Evolutionary conservation across 2,113 vertebrate genomes (phyloP), one percentile per base, ranked within the genome.

Genomic region (Podocnemis expansa): DNA sequence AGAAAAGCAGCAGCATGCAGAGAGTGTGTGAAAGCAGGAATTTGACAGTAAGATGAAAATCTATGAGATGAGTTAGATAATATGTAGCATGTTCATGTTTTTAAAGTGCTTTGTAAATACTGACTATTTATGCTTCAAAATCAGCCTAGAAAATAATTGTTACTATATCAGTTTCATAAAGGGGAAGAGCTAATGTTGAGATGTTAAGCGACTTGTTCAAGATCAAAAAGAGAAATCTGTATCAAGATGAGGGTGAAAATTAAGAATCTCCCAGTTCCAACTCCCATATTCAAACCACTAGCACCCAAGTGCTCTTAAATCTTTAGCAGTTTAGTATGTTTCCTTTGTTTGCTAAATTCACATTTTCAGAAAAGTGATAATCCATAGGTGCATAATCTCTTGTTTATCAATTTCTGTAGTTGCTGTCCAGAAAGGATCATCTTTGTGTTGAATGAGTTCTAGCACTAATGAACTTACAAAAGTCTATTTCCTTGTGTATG

Each of bases 31-130:
- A 70, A 78, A 49, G 76, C 7, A 49, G 4, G 6, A 29, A 2
- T 0, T 0, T 10, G 70, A 22, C 25, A 60, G 67, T 58, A 4
- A 4, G 1, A 31, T 21, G 87, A 76, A 58, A 54, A 54, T 24
- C 5, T 27, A 29, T 76, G 25, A 49, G 80, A 25, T 47, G 60
- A 29, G 6, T 6, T 38, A 51, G 0, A 0, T 16, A 19, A 3
- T 8, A 3, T 58, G 2, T 4, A 21, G 1, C 51, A 29, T 10
- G 81, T 56, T 10, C 12, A 47, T 83, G 34, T 43, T 54, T 22
- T 49, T 75, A 75, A 45, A 75, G 11, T 43, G 41, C 41, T 67
- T 67, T 45, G 41, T 43, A 45, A 73, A 41, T 73, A 41, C 11
- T 25, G 41, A 70, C 60, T 67, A 58, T 31, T 21, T 21, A 45